phyloP scores from a whole-genome alignment of 2,888 invertebrate species.

The Habrosyne pyritoides region DNA sequence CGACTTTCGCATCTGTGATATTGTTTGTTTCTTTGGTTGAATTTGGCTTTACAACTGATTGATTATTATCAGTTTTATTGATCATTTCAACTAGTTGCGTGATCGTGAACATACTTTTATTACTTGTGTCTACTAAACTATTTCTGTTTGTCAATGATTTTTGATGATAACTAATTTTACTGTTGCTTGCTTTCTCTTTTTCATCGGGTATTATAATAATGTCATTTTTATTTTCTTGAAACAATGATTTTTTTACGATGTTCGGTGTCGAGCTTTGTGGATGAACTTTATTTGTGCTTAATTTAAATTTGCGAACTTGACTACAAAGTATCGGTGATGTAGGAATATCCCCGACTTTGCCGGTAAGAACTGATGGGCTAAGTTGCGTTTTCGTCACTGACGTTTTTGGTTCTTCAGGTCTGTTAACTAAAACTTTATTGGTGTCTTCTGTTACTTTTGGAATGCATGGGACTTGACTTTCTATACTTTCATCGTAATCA shows the following conservation, averaged over 20 bases:
- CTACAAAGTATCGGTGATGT: constrained; percentile 69
- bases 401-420: constrained; percentile 8
- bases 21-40: background rate
- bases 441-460: background rate
- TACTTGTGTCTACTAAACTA: constrained; percentile 39
- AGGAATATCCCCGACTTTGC: constrained; percentile 36
- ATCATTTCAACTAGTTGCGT: constrained; percentile 77
- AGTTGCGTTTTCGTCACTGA: constrained; percentile 30
- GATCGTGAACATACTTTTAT: constrained; percentile 73
- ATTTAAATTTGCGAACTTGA: constrained; percentile 55
- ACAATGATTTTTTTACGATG: constrained; percentile 44
- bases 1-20: constrained; percentile 7
- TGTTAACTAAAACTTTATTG: background rate
- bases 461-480: constrained; percentile 15
- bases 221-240: constrained; percentile 32
- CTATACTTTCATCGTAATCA: constrained; percentile 54
- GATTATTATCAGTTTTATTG: constrained; percentile 51
- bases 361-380: constrained; percentile 73
- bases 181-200: constrained; percentile 15
- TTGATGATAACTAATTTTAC: background rate
- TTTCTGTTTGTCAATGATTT: constrained; percentile 26
- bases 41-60: constrained; percentile 16
- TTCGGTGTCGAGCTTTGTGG: constrained; percentile 46
- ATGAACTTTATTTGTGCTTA: constrained; percentile 47
- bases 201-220: constrained; percentile 20